A percentile compares a stretch with the other conserved stretches of the same genome.
These are phyloP conservation scores for Heliangelus exortis DNA, from an alignment of 2,797 vertebrate genomes.

Conservation along the genomic window DNA sequence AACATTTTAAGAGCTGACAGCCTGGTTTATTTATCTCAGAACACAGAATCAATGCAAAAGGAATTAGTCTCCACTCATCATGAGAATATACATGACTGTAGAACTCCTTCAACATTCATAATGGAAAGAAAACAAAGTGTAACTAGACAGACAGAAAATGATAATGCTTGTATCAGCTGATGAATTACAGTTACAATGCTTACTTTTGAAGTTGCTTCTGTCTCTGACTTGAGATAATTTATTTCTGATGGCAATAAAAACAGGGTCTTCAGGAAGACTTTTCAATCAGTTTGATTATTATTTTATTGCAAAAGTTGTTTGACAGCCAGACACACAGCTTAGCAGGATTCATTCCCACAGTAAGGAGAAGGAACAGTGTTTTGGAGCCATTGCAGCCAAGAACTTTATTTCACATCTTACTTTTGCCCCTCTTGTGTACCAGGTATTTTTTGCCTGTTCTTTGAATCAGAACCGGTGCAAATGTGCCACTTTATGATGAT, in stretches of 20 bases:
- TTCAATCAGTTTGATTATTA: neutral
- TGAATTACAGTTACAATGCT: neutral
- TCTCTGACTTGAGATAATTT: neutral
- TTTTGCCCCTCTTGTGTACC: neutral
- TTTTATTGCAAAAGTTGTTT: neutral
- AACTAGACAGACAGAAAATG: neutral
- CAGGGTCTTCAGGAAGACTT: neutral
- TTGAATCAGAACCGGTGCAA: neutral
- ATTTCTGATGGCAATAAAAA: neutral
- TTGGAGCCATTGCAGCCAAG: neutral
- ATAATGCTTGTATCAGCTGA: neutral
- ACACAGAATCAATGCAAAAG: neutral
- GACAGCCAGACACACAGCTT: rapidly evolving
- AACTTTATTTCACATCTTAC: neutral
- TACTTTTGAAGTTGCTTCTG: neutral
- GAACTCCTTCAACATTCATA: neutral
- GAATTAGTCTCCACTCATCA: neutral
- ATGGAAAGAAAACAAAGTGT: neutral
- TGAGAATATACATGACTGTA: neutral
- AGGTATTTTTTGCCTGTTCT: neutral
- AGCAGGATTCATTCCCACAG: neutral
- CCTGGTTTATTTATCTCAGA: neutral
- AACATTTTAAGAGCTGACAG: neutral
- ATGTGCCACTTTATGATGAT: neutral
- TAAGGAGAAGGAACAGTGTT: rapidly evolving